Evolutionary conservation across 2,113 vertebrate genomes (phyloP), one percentile per base, ranked within the genome.

Genomic region (Cottus gobio): DNA sequence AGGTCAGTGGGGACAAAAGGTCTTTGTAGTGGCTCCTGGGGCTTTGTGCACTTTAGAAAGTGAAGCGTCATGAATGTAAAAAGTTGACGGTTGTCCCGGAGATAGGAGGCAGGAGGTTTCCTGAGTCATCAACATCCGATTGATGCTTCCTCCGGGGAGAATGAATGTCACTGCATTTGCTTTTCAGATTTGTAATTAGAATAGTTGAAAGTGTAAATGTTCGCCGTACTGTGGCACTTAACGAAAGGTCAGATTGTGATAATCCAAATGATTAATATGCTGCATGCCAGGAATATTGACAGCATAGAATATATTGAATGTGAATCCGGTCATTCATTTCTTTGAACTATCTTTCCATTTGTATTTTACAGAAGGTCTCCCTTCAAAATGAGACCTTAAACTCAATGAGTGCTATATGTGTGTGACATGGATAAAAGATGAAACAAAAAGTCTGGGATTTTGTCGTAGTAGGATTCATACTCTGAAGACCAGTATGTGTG

Each of bases 1-100:
- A 79, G 67, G 64, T 77, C 72, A 56, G 34, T 31, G 10, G 22
- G 69, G 63, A 80, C 65, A 44, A 62, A 75, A 78, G 50, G 62
- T n/a, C n/a, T 66, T 34, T 78, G 44, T 48, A 20, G 20, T 26
- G 15, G 3, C 44, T 72, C 13, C n/a, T 24, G 24, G n/a, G 67
- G 36, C 48, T 16, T 13, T 48, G 26, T 8, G 15, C 12, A 20
- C n/a, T n/a, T n/a, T n/a, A n/a, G n/a, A n/a, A 42, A 26, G 11
- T 16, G 22, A 11, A 39, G 48, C 12, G 7, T 50, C 1, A n/a
- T n/a, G n/a, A n/a, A n/a, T n/a, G n/a, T n/a, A 50, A 30, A 56
- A 60, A 8, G 18, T 39, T 20, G 3, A 44, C n/a, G 34, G 10
- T 34, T 50, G 31, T 7, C 7, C 42, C 13, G 24, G 22, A 36